These are phyloP conservation scores for Anser cygnoides DNA, from an alignment of 2,113 vertebrate genomes.

Conservation along the genomic window DNA sequence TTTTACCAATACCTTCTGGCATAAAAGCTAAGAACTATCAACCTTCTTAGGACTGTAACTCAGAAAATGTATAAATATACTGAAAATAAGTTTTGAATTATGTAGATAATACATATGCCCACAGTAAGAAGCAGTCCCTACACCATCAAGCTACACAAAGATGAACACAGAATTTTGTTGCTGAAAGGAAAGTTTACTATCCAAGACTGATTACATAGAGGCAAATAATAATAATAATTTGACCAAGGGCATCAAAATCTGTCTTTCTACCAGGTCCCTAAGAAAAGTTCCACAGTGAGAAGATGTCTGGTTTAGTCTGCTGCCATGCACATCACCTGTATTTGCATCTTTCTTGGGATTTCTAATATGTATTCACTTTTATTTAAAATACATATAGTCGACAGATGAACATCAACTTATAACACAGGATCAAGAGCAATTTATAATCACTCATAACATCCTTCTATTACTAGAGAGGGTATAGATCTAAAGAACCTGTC, in stretches of 20 bases:
- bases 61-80: background rate
- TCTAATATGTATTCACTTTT: background rate
- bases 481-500: background rate
- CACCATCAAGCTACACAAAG: background rate
- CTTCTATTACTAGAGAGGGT: background rate
- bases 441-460: background rate
- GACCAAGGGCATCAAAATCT: background rate
- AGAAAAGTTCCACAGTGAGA: background rate
- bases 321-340: background rate
- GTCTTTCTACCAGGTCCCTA: fast-evolving
- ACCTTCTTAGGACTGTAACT: background rate
- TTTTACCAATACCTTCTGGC: background rate
- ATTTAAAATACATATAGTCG: background rate
- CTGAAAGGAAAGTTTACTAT: background rate
- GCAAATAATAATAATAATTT: background rate
- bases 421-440: background rate
- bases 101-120: background rate
- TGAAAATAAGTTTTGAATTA: background rate
- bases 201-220: background rate
- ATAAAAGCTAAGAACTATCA: background rate
- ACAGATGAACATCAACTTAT: background rate
- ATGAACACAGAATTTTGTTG: background rate
- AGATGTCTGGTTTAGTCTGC: background rate
- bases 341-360: background rate
- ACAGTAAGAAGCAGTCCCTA: background rate